Base-by-base conservation (phyloP, 37 sponge, comb jelly and placozoan species). In the Chondrosia reniformis region DNA sequence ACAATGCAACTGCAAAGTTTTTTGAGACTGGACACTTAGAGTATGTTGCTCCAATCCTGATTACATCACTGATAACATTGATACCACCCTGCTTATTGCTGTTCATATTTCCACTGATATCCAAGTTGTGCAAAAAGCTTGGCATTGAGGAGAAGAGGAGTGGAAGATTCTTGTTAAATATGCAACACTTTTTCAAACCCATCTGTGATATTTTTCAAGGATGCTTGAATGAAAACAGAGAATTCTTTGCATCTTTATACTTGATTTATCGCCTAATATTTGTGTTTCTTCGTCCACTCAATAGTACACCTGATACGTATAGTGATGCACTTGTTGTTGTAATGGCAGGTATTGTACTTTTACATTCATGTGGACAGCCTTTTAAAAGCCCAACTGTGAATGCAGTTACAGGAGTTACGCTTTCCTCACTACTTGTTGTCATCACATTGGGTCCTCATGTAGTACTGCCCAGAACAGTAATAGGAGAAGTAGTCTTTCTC, bases 201-300 rank as follows among this genome's bases (percentile, higher is more conserved):
- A 36, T 69, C 72, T 69, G 12, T 69, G 72, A 69, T 25, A 69
- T 40, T 25, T 69, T 69, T 25, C 72, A 69, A 69, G 72, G 72
- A 19, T 69, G 72, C 43, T 69, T 69, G n/a, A 34, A 69, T 3
- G 19, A 36, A 8, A 69, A 40, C 42, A 7, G 44, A 21, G 44
- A 44, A 17, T 69, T 22, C 72, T 69, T 69, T 69, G 72, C 72
- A 39, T 41, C 72, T 1, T 6, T 69, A 10, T 69, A 69, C 72
- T 44, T 69, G 7, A 34, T 69, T 10, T 69, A 69, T 40, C 32
- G 72, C 2, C 72, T 39, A 3, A 17, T 40, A 3, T 69, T 69
- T 69, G 43, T 69, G 21, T 6, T 69, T 2, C n/a, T 40, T 2
- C 24, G 43, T 19, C 21, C 72, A 3, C 2, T 40, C 1, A 39